Conservation (phyloP, 2,888 invertebrate genomes). For the Hydroisotoma schaefferi region DNA sequence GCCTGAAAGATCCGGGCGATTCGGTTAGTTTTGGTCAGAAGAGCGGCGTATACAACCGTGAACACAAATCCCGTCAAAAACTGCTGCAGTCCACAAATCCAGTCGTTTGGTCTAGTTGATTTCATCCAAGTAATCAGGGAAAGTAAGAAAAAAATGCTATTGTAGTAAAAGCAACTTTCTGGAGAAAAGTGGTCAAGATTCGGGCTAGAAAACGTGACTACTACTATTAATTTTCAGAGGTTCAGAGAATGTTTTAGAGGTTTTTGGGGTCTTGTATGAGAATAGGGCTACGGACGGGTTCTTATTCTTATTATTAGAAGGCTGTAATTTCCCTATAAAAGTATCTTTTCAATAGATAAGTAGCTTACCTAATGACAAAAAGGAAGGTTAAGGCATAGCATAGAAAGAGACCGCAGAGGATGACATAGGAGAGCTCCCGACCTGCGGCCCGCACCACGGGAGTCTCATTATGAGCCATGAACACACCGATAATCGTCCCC, state of each 20-base stretch:
- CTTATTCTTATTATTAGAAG: no score
- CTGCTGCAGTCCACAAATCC: constrained; percentile 87
- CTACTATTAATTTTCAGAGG: no score
- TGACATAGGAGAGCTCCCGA: constrained; percentile 81
- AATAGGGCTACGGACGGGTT: no score
- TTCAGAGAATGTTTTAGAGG: no score
- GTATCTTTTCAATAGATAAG: no score
- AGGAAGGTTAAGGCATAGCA: constrained; percentile 91
- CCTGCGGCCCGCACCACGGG: constrained; percentile 97
- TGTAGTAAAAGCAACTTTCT: no score
- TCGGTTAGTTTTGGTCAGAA: constrained; percentile 95
- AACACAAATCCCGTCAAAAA: constrained; percentile 71
- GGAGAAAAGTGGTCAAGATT: no score
- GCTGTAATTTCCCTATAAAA: no score
- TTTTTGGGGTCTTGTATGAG: no score
- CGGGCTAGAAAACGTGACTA: no score
- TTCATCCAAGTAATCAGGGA: no score
- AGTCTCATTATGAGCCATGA: constrained; percentile 82
- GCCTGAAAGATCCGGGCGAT: constrained; percentile 96
- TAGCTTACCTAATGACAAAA: constrained; percentile 63
- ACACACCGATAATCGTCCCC: constrained; percentile 71
- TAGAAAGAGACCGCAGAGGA: constrained; percentile 82
- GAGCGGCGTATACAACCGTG: constrained; percentile 92
- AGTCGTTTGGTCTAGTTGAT: constrained; percentile 72
- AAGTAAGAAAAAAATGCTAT: no score